These are phyloP conservation scores for Psammodynastes pulverulentus DNA, from an alignment of 2,113 vertebrate genomes.

Conservation along the genomic window DNA sequence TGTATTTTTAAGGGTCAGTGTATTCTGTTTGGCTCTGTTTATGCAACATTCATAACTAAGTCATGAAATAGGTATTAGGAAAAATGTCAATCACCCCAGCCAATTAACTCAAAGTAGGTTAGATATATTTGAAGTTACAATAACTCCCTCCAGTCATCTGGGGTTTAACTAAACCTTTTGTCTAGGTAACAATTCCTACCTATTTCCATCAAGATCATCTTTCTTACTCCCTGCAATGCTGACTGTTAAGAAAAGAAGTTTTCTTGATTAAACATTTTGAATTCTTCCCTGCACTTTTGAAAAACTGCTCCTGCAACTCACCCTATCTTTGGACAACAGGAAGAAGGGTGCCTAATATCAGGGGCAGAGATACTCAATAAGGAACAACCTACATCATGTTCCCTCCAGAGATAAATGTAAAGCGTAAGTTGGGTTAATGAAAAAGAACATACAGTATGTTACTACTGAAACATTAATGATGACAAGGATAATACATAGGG, in stretches of 20 bases:
- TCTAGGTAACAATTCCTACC: neutral
- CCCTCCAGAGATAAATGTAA: neutral
- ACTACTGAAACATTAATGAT: neutral
- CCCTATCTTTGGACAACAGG: neutral
- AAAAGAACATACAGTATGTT: neutral
- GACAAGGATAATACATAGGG: neutral
- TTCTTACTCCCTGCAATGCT: neutral
- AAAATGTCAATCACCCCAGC: neutral
- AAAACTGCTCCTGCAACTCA: neutral
- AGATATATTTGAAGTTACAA: neutral
- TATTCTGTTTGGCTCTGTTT: neutral
- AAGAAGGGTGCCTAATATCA: neutral
- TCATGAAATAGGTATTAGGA: neutral
- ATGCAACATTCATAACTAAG: neutral
- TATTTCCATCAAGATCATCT: neutral
- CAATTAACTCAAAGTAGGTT: neutral
- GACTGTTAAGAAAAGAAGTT: neutral
- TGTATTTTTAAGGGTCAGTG: neutral
- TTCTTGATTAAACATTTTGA: neutral
- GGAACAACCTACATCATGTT: neutral
- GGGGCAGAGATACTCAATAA: neutral
- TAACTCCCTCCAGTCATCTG: neutral
- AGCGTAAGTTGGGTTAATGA: neutral
- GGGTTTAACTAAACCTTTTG: neutral
- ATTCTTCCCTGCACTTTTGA: neutral